Evolutionary conservation across 2,113 vertebrate species (phyloP).

Genomic region (Anguilla japonica): DNA sequence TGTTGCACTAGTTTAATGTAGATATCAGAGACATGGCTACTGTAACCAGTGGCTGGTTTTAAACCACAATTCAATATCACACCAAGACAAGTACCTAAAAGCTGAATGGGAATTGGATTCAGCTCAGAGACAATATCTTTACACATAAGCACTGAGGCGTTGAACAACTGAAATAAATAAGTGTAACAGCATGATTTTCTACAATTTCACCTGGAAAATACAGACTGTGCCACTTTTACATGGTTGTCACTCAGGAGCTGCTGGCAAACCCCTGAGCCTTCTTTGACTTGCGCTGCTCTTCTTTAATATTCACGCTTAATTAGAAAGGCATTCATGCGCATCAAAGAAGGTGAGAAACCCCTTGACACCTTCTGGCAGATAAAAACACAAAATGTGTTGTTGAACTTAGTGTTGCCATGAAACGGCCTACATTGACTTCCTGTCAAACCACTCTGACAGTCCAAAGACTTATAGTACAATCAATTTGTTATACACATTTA

Average conservation of each 20-base stretch:
- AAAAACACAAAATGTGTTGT: slow-evolving; percentile 3
- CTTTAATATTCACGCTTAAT: slow-evolving; percentile 1
- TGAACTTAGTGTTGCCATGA: background rate
- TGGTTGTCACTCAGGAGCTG: background rate
- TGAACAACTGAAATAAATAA: background rate
- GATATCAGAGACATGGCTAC: background rate
- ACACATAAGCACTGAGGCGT: background rate
- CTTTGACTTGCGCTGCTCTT: background rate
- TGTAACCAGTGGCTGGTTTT: background rate
- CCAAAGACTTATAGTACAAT: background rate
- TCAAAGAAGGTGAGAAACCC: slow-evolving; percentile 1
- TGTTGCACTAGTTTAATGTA: background rate
- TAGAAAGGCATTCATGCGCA: background rate
- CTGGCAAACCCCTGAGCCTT: background rate
- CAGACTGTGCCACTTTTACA: background rate
- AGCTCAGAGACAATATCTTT: background rate
- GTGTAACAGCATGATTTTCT: background rate
- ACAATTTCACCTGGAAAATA: background rate
- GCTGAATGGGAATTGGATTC: background rate
- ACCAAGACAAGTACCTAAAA: background rate
- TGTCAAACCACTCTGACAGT: background rate
- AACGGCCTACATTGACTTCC: background rate
- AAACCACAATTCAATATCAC: background rate
- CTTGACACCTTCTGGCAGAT: background rate
- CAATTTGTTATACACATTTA: background rate